Percentiles rank a stretch among this genome's conserved stretches.
phyloP scores from a whole-genome alignment of 2,888 invertebrate genomes.

The Leptopilina drosophilae region DNA sequence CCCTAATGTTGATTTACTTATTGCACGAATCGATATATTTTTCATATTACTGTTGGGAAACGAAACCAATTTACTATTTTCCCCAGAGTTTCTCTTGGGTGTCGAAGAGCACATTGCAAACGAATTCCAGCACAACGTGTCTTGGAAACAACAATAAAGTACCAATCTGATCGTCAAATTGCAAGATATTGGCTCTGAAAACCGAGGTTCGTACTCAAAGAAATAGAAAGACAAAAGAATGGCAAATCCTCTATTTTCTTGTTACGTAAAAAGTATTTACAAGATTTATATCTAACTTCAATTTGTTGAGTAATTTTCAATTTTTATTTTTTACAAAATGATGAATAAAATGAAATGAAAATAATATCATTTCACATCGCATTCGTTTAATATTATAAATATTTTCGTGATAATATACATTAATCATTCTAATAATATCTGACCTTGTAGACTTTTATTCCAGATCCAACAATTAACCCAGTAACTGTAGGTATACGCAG shows the following conservation, averaged over 20 bases:
- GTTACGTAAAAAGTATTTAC: neutral
- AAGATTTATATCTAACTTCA: neutral
- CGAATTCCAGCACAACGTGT: conserved; percentile 24
- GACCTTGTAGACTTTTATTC: neutral
- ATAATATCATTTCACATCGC: no score
- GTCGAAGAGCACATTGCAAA: neutral
- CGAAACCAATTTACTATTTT: conserved; percentile 18
- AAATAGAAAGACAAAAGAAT: neutral
- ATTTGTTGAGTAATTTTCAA: neutral
- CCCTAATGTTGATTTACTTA: conserved; percentile 4
- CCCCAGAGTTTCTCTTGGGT: neutral
- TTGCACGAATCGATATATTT: neutral
- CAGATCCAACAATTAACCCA: neutral
- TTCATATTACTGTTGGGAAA: neutral
- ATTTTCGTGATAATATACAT: neutral
- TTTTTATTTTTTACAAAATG: no score
- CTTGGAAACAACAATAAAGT: conserved; percentile 35
- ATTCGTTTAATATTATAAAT: no score
- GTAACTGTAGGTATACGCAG: neutral
- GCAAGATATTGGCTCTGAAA: conserved; percentile 36
- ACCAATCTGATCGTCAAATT: conserved; percentile 36
- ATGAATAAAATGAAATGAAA: no score
- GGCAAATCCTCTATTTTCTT: neutral
- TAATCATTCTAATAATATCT: neutral
- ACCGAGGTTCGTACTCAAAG: neutral